Evolutionary conservation across 2,888 invertebrate species (phyloP).

Genomic region (Nomada fucata): DNA sequence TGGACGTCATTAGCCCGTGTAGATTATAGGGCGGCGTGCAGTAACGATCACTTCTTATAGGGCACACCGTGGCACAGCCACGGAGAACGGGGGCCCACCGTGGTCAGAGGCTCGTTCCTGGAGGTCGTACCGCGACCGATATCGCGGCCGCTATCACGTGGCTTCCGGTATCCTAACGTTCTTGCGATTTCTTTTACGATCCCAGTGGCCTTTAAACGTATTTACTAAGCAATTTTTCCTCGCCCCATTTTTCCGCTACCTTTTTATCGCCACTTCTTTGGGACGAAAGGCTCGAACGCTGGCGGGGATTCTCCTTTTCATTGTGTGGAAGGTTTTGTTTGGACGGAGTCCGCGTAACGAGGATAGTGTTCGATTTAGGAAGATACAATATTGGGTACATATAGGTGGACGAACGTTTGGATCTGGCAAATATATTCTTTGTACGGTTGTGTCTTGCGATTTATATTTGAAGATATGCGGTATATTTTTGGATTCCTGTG

Average conservation of each 20-base stretch:
- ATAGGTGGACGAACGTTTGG: too few relatives aligned
- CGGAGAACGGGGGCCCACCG: slow-evolving; percentile 72
- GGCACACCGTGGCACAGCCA: slow-evolving; percentile 77
- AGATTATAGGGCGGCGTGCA: slow-evolving; percentile 84
- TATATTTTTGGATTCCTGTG: too few relatives aligned
- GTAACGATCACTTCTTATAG: slow-evolving; percentile 84
- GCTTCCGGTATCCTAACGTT: slow-evolving; percentile 58
- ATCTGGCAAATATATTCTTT: too few relatives aligned
- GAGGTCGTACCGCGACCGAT: slow-evolving; percentile 74
- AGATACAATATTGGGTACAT: too few relatives aligned
- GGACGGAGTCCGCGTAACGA: too few relatives aligned
- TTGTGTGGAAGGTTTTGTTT: too few relatives aligned
- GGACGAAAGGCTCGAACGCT: background rate
- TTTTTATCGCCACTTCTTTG: too few relatives aligned
- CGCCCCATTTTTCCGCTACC: background rate
- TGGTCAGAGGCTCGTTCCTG: slow-evolving; percentile 72
- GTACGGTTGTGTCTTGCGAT: too few relatives aligned
- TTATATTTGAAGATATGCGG: too few relatives aligned
- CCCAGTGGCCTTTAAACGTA: background rate
- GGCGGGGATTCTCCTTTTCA: background rate
- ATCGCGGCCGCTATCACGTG: slow-evolving; percentile 68
- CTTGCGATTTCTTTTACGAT: background rate
- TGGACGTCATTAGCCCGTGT: slow-evolving; percentile 84
- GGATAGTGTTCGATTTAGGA: too few relatives aligned
- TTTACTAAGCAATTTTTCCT: background rate